Evolutionary conservation across 2,113 vertebrate genomes (phyloP).

Genomic region (Lophotis ruficrista): DNA sequence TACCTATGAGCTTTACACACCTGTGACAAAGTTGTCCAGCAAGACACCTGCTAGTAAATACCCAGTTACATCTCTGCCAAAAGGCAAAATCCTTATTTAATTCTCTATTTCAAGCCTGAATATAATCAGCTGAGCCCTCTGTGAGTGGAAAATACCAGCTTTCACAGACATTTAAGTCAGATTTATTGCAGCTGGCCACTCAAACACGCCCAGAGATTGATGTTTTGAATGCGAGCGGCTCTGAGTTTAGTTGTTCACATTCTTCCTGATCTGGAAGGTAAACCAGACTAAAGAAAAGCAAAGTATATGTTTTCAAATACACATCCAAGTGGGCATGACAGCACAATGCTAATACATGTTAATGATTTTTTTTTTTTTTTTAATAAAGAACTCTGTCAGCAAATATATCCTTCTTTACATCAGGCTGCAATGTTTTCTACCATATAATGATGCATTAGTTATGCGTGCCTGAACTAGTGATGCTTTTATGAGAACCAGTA

Average conservation of each 20-base stretch:
- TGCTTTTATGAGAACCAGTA: neutral
- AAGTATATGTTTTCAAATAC: neutral
- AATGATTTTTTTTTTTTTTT: neutral
- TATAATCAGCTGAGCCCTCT: neutral
- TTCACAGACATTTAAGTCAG: neutral
- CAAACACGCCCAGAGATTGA: neutral
- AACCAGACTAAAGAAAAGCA: neutral
- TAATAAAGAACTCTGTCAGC: neutral
- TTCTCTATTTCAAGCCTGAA: neutral
- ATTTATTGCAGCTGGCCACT: neutral
- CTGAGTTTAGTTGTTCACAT: neutral
- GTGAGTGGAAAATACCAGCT: neutral
- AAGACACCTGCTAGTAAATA: neutral
- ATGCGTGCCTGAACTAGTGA: neutral
- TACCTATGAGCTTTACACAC: neutral
- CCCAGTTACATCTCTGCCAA: neutral
- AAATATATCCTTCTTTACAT: neutral
- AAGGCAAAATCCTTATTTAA: neutral
- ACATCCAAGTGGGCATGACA: rapidly evolving
- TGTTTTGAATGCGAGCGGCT: neutral
- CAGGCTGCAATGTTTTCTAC: neutral
- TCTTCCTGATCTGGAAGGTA: neutral
- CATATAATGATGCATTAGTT: neutral
- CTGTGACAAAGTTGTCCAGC: neutral
- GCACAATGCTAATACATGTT: neutral